phyloP scores from a whole-genome alignment of 2,797 vertebrate genomes.

The Pseudopleuronectes americanus region DNA sequence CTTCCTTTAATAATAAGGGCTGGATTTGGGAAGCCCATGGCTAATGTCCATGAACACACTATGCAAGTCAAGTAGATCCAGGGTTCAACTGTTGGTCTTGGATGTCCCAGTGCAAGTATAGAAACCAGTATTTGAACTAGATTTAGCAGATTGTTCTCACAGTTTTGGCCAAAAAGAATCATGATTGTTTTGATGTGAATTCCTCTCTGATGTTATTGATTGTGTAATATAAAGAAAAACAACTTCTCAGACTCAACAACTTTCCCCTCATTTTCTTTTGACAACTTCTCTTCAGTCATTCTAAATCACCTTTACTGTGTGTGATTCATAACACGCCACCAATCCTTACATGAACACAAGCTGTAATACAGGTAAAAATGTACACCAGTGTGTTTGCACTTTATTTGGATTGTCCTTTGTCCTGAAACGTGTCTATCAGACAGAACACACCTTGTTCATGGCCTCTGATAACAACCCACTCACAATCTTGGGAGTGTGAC shows the following conservation, averaged over 20 bases:
- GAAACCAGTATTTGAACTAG: not conserved
- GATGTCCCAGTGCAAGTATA: not conserved
- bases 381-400: not conserved
- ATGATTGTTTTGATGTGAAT: too few species aligned
- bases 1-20: not conserved
- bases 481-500: conserved; percentile 11
- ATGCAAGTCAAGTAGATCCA: not conserved
- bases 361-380: conserved; percentile 12
- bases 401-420: conserved; percentile 57
- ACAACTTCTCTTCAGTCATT: not conserved
- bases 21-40: conserved; percentile 4
- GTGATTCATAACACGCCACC: not conserved
- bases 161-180: too few species aligned
- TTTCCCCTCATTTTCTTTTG: not conserved
- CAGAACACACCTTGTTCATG: conserved; percentile 71
- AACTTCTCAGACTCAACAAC: not conserved
- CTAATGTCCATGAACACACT: not conserved
- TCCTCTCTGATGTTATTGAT: too few species aligned
- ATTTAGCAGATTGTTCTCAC: not conserved
- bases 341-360: conserved; percentile 4
- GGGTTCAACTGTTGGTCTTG: not conserved
- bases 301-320: not conserved
- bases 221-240: too few species aligned
- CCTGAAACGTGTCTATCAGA: conserved; percentile 48
- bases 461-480: conserved; percentile 47